phyloP scores from a whole-genome alignment of 2,113 vertebrate species.

The Uropsilus gracilis region DNA sequence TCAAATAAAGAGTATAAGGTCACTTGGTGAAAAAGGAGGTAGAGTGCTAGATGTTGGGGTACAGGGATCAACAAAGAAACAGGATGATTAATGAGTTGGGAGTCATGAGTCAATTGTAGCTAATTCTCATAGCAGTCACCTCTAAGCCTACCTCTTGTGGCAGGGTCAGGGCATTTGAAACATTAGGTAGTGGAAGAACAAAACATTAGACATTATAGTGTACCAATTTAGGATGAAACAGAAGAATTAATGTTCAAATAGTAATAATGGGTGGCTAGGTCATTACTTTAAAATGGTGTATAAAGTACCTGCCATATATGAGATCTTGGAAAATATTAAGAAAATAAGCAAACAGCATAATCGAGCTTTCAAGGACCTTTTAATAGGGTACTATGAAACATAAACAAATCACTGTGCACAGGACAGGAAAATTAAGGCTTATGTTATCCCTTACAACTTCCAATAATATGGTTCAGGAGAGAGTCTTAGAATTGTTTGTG shows the following conservation, averaged over 20 bases:
- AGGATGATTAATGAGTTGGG: background rate
- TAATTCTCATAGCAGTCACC: background rate
- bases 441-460: background rate
- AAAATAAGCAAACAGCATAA: background rate
- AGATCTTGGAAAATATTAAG: background rate
- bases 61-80: background rate
- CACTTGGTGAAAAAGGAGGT: background rate
- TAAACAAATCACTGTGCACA: background rate
- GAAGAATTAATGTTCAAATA: background rate
- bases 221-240: background rate
- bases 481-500: background rate
- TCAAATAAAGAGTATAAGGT: background rate
- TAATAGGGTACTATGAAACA: background rate
- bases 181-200: background rate
- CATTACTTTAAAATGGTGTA: constrained; percentile 3
- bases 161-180: background rate
- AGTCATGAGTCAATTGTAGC: background rate
- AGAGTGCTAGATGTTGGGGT: background rate
- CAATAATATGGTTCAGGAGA: background rate
- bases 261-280: background rate
- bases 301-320: background rate
- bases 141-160: background rate
- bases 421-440: background rate
- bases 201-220: background rate
- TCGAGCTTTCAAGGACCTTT: background rate